Evolutionary conservation across 1,140 invertebrate genomes (phyloP), one percentile per base, ranked within the genome.

Genomic region (Zaprionus ornatus): DNA sequence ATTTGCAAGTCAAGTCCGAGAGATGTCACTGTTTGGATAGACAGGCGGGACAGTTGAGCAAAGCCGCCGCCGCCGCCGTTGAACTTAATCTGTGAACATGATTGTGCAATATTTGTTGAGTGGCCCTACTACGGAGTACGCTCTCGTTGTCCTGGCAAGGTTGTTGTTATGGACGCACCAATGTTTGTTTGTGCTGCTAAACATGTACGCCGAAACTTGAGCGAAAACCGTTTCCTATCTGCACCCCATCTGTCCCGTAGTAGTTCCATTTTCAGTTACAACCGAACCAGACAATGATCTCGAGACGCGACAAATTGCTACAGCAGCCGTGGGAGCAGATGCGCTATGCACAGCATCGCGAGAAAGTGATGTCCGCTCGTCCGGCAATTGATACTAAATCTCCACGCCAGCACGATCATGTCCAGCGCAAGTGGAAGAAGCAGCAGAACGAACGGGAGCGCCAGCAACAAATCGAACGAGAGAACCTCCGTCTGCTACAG

Each of bases 401-500:
- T 15, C 94, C 94, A 15, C 80, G 92, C 5, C 75, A 80, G 42
- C 91, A 94, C 66, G 86, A 91, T 66, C 94, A 95, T 77, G 93
- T 95, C 4, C 80, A 90, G 23, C 84, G 91, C 60, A 95, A 95
- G 87, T 83, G 93, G 63, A 95, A 95, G 80, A 94, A 94, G 77
- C 82, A 93, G 60, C 94, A 95, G 87, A 93, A 91, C 27, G 94
- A 95, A 91, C 82, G 88, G 29, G 94, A 95, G 87, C 86, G 94
- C 56, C 92, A 92, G 64, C 79, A 92, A 62, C 92, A 93, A 82
- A 95, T 95, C 23, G 93, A 94, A 78, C 81, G 90, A 27, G 93
- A 95, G 73, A 95, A 95, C 82, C 93, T 94, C 17, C 91, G 93
- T 4, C 83, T 95, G n/a, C 79, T 95, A n/a, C 93, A 94, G 76